Percentiles rank a stretch among this genome's conserved stretches.
Evolutionary conservation across 2,888 invertebrate genomes (phyloP).

Genomic region (Prosopocoilus inquinatus): DNA sequence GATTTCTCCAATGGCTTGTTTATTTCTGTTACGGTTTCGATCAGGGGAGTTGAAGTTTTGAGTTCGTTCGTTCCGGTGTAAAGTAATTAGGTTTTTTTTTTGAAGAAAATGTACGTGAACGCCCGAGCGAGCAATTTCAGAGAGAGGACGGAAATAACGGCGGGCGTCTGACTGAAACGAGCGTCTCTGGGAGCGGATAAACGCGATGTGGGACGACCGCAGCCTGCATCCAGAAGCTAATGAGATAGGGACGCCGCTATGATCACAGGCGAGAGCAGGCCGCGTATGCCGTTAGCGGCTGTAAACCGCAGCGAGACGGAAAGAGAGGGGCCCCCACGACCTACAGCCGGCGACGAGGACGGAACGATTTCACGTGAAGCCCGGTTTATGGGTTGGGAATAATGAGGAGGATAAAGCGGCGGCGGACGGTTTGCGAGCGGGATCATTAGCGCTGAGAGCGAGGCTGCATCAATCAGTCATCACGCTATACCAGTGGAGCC

Average conservation of each 20-base stretch:
- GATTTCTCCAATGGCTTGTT: too few species aligned
- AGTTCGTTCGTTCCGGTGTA: too few species aligned
- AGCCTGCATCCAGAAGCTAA: constrained; percentile 37
- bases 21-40: too few species aligned
- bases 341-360: constrained; percentile 14
- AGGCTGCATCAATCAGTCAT: constrained; percentile 44
- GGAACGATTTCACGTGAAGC: constrained; percentile 19
- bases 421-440: constrained; percentile 28
- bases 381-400: constrained; percentile 26
- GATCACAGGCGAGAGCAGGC: constrained; percentile 31
- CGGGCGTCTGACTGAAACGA: not conserved
- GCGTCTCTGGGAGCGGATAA: constrained; percentile 12
- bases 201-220: constrained; percentile 23
- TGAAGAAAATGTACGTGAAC: not conserved
- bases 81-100: not conserved
- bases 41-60: too few species aligned
- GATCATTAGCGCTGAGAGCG: constrained; percentile 39
- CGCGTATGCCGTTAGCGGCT: constrained; percentile 19
- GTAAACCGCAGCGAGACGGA: constrained; percentile 13
- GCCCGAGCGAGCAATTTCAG: not conserved
- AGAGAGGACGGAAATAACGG: not conserved
- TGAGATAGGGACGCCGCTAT: constrained; percentile 35
- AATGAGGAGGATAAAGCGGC: constrained; percentile 28
- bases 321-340: not conserved
- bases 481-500: constrained; percentile 35